Conservation (phyloP, 2,888 invertebrate species). For the Parthenolecanium corni region DNA sequence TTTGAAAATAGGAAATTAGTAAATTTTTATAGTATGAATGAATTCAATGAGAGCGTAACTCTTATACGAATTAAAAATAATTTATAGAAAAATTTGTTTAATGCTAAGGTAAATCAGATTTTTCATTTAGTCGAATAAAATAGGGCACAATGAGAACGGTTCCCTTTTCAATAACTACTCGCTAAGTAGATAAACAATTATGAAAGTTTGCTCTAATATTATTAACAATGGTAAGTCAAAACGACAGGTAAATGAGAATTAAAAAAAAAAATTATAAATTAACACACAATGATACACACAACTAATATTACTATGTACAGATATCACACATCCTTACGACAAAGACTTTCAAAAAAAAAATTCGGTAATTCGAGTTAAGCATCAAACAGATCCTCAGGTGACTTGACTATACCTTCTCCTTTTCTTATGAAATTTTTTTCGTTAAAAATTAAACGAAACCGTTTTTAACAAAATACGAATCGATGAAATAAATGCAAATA, state of each 20-base stretch:
- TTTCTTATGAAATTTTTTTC: background rate
- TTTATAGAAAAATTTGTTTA: too few relatives aligned
- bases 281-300: background rate
- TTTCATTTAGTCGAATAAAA: too few relatives aligned
- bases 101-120: too few relatives aligned
- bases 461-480: background rate
- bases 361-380: background rate
- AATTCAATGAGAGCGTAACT: too few relatives aligned
- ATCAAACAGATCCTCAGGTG: background rate
- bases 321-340: conserved; percentile 21
- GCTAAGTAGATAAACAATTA: background rate
- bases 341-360: background rate
- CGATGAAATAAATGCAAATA: background rate
- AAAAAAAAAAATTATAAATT: background rate
- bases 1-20: too few relatives aligned
- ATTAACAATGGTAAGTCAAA: conserved; percentile 23
- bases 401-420: background rate
- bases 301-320: conserved; percentile 8
- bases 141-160: too few relatives aligned
- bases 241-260: conserved; percentile 9
- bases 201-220: conserved; percentile 11
- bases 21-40: too few relatives aligned
- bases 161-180: background rate
- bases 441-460: background rate
- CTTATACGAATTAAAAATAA: too few relatives aligned